phyloP scores from a whole-genome alignment of 2,113 vertebrate genomes.

The Chionis minor region DNA sequence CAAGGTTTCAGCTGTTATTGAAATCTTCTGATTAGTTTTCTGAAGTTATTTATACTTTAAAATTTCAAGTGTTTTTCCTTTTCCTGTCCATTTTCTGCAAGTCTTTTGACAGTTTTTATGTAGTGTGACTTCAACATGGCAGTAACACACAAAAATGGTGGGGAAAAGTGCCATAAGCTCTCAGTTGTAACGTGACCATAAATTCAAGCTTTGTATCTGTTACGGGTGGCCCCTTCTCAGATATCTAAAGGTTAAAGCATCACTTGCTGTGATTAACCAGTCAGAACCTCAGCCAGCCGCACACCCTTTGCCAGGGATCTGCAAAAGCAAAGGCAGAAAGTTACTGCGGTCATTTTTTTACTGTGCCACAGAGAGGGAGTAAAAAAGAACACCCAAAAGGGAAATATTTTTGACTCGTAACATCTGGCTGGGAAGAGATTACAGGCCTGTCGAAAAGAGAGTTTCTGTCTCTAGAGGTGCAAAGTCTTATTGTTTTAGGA shows the following conservation, averaged over 20 bases:
- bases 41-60: background rate
- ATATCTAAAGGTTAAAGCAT: slow-evolving; percentile 25
- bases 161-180: background rate
- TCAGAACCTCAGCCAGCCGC: background rate
- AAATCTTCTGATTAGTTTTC: background rate
- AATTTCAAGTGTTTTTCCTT: background rate
- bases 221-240: background rate
- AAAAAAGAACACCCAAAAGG: background rate
- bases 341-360: background rate
- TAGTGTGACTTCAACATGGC: background rate
- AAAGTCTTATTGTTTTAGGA: background rate
- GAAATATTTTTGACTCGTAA: background rate
- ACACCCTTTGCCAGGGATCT: background rate
- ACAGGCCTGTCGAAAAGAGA: background rate
- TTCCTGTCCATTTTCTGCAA: background rate
- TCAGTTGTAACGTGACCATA: background rate
- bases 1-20: background rate
- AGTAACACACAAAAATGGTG: background rate
- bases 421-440: background rate
- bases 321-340: background rate
- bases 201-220: background rate
- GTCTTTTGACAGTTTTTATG: background rate
- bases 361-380: background rate
- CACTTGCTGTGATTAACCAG: background rate
- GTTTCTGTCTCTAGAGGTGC: background rate